Base-by-base conservation (phyloP, 2,888 invertebrate genomes). In the Coenonympha glycerion region DNA sequence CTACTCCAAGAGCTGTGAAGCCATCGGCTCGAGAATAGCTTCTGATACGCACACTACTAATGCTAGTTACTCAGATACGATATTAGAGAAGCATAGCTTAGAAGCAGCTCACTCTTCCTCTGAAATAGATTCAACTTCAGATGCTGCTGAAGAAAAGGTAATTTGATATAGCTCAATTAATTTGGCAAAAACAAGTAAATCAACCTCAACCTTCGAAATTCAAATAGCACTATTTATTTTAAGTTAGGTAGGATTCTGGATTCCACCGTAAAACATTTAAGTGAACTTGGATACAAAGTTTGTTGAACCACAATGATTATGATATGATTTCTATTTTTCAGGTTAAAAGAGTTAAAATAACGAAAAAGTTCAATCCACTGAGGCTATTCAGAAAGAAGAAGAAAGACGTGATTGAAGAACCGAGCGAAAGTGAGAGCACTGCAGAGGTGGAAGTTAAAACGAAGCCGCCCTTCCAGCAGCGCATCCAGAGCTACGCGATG, bases 1-100 rank as follows among this genome's bases (percentile, higher is more conserved):
- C 58, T 71, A 72, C 48, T 86, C 86, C 3, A 84, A 79, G 57
- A 86, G 85, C 56, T 85, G 85, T 59, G 85, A 85, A 62, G 85
- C 83, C 1, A 73, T 86, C 48, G 69, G 75, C 1, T 72, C 78
- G 1, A 69, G 65, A 55, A 56, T 65, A 34, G 51, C 57, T 22
- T 61, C 72, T 0, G 75, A 77, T 3, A 58, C 61, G 2, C 65
- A 66, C 51, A 68, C 68, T 42, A 69, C 60, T 47, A 73, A 71
- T 51, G 62, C 68, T 6, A 78, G 74, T 52, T 82, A 72, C 49
- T 84, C 86, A 0, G 84, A 84, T 49, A 79, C 84, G 1, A 31
- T 77, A 13, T 57, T 83, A 39, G 84, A 83, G 51, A 79, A 74
- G 50, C 55, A 76, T 1, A 81, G 76, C 53, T 56, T 74, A 22